Percentiles rank a stretch among this genome's conserved stretches.
These are phyloP conservation scores for Polyommatus icarus DNA, from an alignment of 2,888 invertebrate species.

Conservation along the genomic window DNA sequence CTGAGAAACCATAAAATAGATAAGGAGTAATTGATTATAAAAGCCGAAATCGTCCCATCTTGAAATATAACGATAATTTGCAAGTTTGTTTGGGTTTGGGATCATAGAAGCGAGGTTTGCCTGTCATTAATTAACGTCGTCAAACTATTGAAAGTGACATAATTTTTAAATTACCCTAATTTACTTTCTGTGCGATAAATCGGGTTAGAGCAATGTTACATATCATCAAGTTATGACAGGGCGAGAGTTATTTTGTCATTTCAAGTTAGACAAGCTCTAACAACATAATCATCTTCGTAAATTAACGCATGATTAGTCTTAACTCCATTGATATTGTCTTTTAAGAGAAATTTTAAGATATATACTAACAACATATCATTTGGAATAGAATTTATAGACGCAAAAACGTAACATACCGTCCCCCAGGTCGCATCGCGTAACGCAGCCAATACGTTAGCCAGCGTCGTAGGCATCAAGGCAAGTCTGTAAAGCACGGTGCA, in stretches of 20 bases:
- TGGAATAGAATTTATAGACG: conserved; percentile 39
- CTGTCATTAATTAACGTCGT: neutral
- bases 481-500: conserved; percentile 76
- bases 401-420: conserved; percentile 41
- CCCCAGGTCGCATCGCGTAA: conserved; percentile 46
- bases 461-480: conserved; percentile 70
- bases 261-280: no score
- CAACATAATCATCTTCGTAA: no score
- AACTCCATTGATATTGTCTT: no score
- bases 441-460: conserved; percentile 68
- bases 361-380: conserved; percentile 42
- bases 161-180: neutral
- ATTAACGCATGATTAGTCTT: no score
- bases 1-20: conserved; percentile 77
- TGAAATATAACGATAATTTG: conserved; percentile 21
- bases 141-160: neutral
- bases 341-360: neutral
- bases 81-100: conserved; percentile 37
- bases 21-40: conserved; percentile 73
- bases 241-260: no score
- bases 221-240: neutral
- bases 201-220: neutral
- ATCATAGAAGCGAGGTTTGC: neutral
- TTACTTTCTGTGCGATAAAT: neutral
- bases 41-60: conserved; percentile 51